Evolutionary conservation across 1,140 invertebrate genomes (phyloP).

Genomic region (Steinernema feltiae): DNA sequence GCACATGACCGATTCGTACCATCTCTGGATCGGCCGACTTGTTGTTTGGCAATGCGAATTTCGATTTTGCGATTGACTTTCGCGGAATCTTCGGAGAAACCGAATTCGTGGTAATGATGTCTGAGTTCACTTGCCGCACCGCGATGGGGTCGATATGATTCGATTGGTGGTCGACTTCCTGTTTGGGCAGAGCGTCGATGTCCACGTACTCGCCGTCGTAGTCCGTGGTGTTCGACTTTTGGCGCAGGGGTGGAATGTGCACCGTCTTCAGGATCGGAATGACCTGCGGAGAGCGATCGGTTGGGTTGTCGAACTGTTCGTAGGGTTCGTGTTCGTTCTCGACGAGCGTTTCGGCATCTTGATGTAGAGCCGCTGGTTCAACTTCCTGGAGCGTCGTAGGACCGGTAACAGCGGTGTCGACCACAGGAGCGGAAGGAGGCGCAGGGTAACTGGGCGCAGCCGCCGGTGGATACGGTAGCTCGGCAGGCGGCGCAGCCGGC

Average conservation of each 20-base stretch:
- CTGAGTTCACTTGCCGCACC: background rate
- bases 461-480: background rate
- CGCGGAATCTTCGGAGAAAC: background rate
- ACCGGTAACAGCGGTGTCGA: background rate
- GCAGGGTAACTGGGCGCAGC: background rate
- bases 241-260: background rate
- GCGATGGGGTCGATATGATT: background rate
- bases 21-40: background rate
- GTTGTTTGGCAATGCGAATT: background rate
- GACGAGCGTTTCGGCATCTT: background rate
- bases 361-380: background rate
- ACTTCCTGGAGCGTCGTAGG: no score
- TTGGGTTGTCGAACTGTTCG: slow-evolving; percentile 7
- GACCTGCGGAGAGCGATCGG: background rate
- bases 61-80: background rate
- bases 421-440: background rate
- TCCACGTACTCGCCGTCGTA: background rate
- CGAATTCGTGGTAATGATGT: background rate
- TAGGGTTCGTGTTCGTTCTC: background rate
- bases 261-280: slow-evolving; percentile 6
- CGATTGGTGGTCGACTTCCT: background rate
- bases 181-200: background rate
- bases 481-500: background rate
- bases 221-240: background rate
- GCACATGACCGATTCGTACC: background rate